Evolutionary conservation across 2,888 invertebrate genomes (phyloP).

Genomic region (Fragum fragum): DNA sequence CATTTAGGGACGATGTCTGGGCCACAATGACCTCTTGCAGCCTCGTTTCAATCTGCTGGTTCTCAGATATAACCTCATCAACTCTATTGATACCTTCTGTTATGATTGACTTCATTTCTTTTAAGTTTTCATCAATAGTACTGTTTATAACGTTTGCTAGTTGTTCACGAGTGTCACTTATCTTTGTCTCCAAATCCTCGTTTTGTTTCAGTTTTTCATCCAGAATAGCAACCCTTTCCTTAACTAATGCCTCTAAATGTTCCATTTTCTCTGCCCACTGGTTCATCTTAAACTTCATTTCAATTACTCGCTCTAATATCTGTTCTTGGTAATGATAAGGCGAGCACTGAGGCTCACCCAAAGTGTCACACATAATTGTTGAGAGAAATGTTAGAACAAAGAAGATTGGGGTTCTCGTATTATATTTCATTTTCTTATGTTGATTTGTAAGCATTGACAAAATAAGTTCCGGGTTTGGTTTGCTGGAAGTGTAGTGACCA

Average conservation of each 20-base stretch:
- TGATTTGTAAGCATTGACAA: too few species aligned
- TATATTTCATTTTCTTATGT: too few species aligned
- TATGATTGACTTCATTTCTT: background rate
- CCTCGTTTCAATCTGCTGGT: background rate
- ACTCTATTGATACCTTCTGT: background rate
- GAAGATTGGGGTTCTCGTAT: too few species aligned
- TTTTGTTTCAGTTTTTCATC: background rate
- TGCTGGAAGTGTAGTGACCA: too few species aligned
- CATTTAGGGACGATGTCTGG: background rate
- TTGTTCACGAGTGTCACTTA: background rate
- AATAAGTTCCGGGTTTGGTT: too few species aligned
- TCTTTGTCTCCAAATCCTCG: background rate
- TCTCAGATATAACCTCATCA: background rate
- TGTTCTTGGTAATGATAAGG: slow-evolving; percentile 19
- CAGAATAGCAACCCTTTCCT: background rate
- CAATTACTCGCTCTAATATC: background rate
- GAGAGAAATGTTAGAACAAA: too few species aligned
- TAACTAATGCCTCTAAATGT: background rate
- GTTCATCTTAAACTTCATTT: background rate
- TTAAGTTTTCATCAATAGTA: background rate
- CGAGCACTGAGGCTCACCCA: slow-evolving; percentile 8
- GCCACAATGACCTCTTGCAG: background rate
- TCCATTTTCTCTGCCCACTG: background rate
- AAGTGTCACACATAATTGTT: background rate
- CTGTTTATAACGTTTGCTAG: background rate